Percentiles rank a stretch among this genome's conserved stretches.
phyloP scores from a whole-genome alignment of 1,140 invertebrate species.

The Arctopsyche grandis region DNA sequence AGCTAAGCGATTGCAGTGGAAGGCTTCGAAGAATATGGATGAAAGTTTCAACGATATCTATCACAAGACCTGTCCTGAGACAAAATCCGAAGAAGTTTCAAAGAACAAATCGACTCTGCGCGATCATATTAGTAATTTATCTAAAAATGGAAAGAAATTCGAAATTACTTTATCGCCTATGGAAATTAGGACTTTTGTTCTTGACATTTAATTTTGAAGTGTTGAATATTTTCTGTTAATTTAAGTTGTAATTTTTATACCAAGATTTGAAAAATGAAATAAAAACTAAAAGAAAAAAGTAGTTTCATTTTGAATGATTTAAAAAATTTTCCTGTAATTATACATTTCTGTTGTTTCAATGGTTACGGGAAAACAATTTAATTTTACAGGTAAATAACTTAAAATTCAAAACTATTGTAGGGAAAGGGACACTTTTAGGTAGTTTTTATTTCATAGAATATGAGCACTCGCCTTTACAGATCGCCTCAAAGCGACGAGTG shows the following conservation, averaged over 20 bases:
- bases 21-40: constrained; percentile 23
- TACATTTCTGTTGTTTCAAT: no score
- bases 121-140: background rate
- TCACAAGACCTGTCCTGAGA: background rate
- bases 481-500: no score
- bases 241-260: background rate
- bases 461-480: no score
- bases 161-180: constrained; percentile 24
- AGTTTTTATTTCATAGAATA: no score
- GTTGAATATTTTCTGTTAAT: background rate
- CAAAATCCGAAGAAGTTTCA: background rate
- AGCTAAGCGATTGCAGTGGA: constrained; percentile 68
- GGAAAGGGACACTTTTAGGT: no score
- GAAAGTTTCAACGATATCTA: constrained; percentile 33
- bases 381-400: no score
- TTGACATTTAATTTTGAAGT: background rate
- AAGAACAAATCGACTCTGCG: background rate
- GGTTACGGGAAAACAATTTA: no score
- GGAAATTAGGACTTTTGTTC: constrained; percentile 34
- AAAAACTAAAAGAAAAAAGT: background rate
- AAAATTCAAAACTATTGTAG: no score
- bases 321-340: no score
- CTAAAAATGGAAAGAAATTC: background rate
- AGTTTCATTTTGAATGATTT: no score
- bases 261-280: background rate